Conservation (phyloP, 2,797 vertebrate genomes). For the Rachycentron canadum region DNA sequence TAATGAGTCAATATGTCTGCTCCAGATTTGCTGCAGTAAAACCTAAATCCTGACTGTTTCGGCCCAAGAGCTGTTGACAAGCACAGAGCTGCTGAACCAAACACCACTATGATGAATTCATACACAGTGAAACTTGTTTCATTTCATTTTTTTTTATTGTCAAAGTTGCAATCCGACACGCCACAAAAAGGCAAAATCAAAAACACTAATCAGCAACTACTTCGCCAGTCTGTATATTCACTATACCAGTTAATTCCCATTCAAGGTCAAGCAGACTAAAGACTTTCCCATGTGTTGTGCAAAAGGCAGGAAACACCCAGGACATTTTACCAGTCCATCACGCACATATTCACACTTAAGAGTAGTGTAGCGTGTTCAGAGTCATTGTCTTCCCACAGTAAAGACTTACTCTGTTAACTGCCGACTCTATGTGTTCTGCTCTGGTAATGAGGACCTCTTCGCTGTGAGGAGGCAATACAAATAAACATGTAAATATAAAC, state of each 20-base stretch:
- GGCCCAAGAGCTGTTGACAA: constrained; percentile 53
- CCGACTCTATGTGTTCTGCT: constrained; percentile 5
- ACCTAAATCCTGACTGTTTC: constrained; percentile 63
- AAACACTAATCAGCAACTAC: background rate
- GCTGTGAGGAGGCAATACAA: background rate
- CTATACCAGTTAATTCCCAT: background rate
- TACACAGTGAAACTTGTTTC: background rate
- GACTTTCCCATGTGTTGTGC: constrained; percentile 9
- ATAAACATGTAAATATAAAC: background rate
- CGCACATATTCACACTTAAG: constrained; percentile 26
- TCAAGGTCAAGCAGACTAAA: background rate
- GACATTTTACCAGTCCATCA: constrained; percentile 10
- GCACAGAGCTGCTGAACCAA: constrained; percentile 32
- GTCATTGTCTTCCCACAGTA: constrained; percentile 31
- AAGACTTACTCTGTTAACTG: background rate
- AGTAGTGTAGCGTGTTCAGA: background rate
- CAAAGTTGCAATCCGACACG: background rate
- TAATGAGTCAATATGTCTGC: constrained; percentile 45
- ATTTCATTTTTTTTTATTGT: too few species aligned
- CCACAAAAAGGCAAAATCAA: background rate
- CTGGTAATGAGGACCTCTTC: background rate
- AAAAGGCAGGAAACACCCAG: constrained; percentile 17
- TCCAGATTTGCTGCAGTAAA: constrained; percentile 48
- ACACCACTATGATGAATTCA: constrained; percentile 30
- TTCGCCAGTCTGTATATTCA: background rate